Evolutionary conservation across 2,113 vertebrate species (phyloP).

Genomic region (Myrmecobius fasciatus): DNA sequence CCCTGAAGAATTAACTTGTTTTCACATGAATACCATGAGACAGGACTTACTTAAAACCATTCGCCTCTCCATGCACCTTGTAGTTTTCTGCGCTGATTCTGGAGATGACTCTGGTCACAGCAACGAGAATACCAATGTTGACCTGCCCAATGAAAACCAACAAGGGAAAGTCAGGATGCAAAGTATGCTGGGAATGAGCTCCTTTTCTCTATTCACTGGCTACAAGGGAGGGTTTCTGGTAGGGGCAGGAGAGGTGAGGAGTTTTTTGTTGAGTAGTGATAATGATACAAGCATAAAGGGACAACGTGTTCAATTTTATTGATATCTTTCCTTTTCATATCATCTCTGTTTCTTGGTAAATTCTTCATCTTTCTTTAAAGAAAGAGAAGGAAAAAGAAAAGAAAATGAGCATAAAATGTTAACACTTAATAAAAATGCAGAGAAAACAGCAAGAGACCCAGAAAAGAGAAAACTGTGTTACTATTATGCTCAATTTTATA

Average conservation of each 20-base stretch:
- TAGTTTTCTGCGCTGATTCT: conserved; percentile 96
- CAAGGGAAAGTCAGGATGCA: background rate
- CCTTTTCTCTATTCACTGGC: background rate
- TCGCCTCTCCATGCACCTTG: conserved; percentile 93
- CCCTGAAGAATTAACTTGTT: background rate
- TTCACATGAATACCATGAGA: background rate
- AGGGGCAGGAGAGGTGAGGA: background rate
- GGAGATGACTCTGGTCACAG: conserved; percentile 96
- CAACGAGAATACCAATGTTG: conserved; percentile 94
- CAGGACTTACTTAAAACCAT: conserved; percentile 92
- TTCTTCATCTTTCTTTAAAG: background rate
- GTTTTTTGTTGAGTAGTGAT: background rate
- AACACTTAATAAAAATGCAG: background rate
- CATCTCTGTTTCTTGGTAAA: background rate
- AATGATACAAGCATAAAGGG: background rate
- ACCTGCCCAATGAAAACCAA: conserved; percentile 82
- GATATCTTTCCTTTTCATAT: background rate
- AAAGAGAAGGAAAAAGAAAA: background rate
- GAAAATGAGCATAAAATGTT: background rate
- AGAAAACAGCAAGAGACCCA: background rate
- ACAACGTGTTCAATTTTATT: background rate
- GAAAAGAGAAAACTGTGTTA: background rate
- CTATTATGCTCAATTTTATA: background rate
- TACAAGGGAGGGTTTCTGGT: background rate
- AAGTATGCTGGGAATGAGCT: fast-evolving